A percentile compares a stretch with the other conserved stretches of the same genome.
Evolutionary conservation across 2,888 invertebrate genomes (phyloP).

Genomic region (Antheraea yamamai): DNA sequence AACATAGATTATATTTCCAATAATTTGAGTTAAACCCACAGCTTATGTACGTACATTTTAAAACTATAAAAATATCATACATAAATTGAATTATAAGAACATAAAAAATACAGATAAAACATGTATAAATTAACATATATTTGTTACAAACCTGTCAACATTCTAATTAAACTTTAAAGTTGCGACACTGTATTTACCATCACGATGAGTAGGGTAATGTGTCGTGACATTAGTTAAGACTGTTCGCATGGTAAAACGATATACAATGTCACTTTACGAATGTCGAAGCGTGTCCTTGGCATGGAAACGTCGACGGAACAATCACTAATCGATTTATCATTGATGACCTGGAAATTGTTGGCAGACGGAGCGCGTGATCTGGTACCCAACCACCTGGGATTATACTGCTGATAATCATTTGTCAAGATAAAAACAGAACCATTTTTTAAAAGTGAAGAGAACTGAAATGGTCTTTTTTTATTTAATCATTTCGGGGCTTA

Average conservation of each 20-base stretch:
- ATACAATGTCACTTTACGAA: constrained; percentile 6
- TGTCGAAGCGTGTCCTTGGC: constrained; percentile 40
- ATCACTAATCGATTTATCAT: constrained; percentile 38
- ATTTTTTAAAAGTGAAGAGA: background rate
- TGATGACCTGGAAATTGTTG: constrained; percentile 30
- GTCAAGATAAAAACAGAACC: background rate
- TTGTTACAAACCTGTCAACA: background rate
- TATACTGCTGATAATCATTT: background rate
- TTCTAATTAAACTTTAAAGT: background rate
- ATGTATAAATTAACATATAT: background rate
- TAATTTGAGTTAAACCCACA: no score
- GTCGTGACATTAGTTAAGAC: constrained; percentile 8
- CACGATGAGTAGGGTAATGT: background rate
- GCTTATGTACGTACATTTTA: no score
- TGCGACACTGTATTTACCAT: background rate
- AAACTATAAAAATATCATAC: no score
- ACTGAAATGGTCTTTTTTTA: background rate
- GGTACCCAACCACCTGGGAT: background rate
- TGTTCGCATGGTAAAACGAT: background rate
- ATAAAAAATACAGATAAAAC: background rate
- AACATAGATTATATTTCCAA: no score
- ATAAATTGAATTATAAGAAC: no score
- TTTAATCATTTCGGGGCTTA: no score
- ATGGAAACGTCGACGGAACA: constrained; percentile 32
- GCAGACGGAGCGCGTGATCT: constrained; percentile 5